A percentile compares a stretch with the other conserved stretches of the same genome.
phyloP scores from a whole-genome alignment of 2,797 vertebrate species.

The Brotula barbata region DNA sequence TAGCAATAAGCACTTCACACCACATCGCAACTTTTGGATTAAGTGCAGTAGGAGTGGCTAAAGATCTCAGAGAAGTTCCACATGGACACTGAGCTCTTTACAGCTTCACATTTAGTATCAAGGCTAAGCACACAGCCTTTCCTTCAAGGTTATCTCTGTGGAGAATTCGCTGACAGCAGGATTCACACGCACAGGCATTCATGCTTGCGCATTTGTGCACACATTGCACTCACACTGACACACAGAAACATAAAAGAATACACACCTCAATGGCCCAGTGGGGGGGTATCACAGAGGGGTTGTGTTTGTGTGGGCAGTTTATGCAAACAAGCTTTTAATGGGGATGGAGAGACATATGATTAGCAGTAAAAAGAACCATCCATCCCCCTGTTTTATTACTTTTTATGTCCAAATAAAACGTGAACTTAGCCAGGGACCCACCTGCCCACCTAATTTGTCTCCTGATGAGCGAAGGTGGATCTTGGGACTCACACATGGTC shows the following conservation, averaged over 20 bases:
- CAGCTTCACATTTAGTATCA: constrained; percentile 64
- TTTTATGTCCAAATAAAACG: constrained; percentile 63
- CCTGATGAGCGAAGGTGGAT: constrained; percentile 58
- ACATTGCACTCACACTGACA: constrained; percentile 35
- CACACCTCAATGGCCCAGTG: constrained; percentile 12
- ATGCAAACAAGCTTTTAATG: constrained; percentile 74
- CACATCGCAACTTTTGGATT: constrained; percentile 51
- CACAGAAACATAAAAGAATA: constrained; percentile 6
- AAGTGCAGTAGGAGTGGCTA: constrained; percentile 46
- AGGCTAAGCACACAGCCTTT: constrained; percentile 57
- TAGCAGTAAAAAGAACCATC: constrained; percentile 56
- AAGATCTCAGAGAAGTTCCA: constrained; percentile 56
- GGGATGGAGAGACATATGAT: constrained; percentile 58
- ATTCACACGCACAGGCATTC: constrained; percentile 21
- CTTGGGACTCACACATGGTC: constrained; percentile 53
- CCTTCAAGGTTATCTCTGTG: constrained; percentile 76
- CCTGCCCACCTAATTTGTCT: constrained; percentile 60
- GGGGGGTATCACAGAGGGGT: background rate
- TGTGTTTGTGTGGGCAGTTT: constrained; percentile 51
- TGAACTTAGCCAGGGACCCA: constrained; percentile 20
- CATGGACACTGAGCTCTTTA: constrained; percentile 40
- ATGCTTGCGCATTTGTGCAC: constrained; percentile 16
- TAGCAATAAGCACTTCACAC: constrained; percentile 9
- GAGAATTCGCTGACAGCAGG: constrained; percentile 72
- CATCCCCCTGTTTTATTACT: constrained; percentile 39